Evolutionary conservation across 2,888 invertebrate species (phyloP).

Genomic region (Chrysina gloriosa): DNA sequence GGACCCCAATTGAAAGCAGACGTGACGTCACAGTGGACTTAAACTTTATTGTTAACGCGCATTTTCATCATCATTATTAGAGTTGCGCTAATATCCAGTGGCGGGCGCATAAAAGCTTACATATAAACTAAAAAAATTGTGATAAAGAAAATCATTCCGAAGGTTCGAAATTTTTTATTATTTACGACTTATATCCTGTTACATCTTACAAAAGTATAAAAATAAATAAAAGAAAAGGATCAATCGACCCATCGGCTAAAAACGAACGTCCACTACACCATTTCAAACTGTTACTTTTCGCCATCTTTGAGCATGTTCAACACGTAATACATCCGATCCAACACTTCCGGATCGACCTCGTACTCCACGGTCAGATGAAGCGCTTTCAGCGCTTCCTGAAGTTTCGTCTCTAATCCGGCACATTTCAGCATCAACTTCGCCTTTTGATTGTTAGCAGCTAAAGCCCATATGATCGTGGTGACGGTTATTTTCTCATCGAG

Average conservation of each 20-base stretch:
- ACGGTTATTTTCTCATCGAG: slow-evolving; percentile 65
- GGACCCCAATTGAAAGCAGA: too few species aligned
- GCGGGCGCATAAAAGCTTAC: too few species aligned
- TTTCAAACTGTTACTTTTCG: slow-evolving; percentile 41
- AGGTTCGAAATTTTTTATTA: slow-evolving; percentile 23
- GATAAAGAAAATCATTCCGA: too few species aligned
- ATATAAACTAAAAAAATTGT: too few species aligned
- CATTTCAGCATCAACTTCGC: slow-evolving; percentile 70
- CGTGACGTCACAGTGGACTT: too few species aligned
- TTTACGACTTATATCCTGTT: slow-evolving; percentile 17
- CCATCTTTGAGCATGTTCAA: slow-evolving; percentile 56
- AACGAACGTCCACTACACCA: neutral
- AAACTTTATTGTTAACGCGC: too few species aligned
- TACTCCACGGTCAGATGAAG: slow-evolving; percentile 59
- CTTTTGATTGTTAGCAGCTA: slow-evolving; percentile 77
- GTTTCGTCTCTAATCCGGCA: slow-evolving; percentile 65
- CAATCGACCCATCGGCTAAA: too few species aligned
- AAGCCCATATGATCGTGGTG: slow-evolving; percentile 73
- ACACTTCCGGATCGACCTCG: slow-evolving; percentile 54
- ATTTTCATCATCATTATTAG: too few species aligned
- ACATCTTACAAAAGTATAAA: slow-evolving; percentile 38
- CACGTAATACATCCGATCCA: slow-evolving; percentile 59
- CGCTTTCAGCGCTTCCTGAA: slow-evolving; percentile 66
- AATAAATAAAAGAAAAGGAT: slow-evolving; percentile 33
- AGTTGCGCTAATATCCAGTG: too few species aligned